Base-by-base conservation (phyloP, 2,797 vertebrate species). In the Myiothlypis coronata region DNA sequence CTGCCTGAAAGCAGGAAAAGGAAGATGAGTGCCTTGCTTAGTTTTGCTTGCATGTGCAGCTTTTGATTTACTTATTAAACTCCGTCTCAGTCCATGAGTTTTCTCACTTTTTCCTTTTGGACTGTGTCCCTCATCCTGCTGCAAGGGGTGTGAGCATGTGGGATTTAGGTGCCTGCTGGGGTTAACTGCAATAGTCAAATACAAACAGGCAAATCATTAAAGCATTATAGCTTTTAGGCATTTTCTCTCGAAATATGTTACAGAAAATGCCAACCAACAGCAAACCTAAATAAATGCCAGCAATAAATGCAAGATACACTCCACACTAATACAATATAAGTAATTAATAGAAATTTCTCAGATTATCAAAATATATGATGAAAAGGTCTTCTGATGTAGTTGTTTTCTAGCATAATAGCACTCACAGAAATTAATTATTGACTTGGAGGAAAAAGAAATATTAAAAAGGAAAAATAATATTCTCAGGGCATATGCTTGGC, bases 91-190 rank as follows among this genome's bases (percentile, higher is more conserved):
- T 8, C 14, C 22, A 22, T 1, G 12, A 44, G 8, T 35, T 67
- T 75, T 67, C 43, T 57, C 23, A 35, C 35, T 76, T 89, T 50
- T 37, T 34, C 9, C 6, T 8, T 80, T 64, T 50, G 20, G 7
- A 80, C 26, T 60, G 14, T 53, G 11, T 49, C 5, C 23, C 4
- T 5, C 3, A 30, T 18, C 30, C 67, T 65, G 23, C 39, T 79
- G 21, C 5, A 26, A 14, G 6, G 23, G 4, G 12, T 43, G 5
- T 0, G 1, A 21, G n/a, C 37, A 4, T 28, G 28, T 23, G 30
- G 28, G 18, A 21, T 71, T 78, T 55, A 63, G 18, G 39, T 88
- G 14, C n/a, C 43, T 85, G 14, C 17, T 53, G 23, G 17, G 28
- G 39, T 67, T 75, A 82, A 74, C 28, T 35, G 23, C 21, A 68